These are phyloP conservation scores for Chiropotes sagulatus DNA, from an alignment of 2,797 vertebrate species.

Conservation along the genomic window DNA sequence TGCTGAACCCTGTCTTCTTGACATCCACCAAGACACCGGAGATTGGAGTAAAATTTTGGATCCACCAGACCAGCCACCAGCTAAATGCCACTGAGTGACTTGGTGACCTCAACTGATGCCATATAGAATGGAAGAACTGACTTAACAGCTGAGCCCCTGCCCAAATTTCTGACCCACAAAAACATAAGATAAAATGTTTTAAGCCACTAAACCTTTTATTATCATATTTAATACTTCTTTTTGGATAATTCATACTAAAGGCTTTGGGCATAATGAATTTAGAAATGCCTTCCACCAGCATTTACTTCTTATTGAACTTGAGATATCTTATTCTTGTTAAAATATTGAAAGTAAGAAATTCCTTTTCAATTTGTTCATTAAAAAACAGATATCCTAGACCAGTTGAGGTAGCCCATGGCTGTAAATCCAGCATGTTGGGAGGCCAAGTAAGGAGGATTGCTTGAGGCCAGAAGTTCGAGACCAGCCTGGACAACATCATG, in stretches of 20 bases:
- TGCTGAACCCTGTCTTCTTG: neutral
- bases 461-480: too few species aligned
- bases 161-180: conserved; percentile 14
- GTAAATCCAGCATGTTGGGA: too few species aligned
- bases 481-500: too few species aligned
- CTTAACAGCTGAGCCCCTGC: neutral
- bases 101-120: neutral
- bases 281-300: neutral
- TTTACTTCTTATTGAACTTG: neutral
- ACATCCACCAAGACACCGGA: neutral
- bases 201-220: conserved; percentile 23
- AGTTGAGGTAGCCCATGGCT: too few species aligned
- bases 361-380: neutral
- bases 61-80: conserved; percentile 1
- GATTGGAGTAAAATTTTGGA: conserved; percentile 7
- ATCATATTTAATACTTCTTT: neutral
- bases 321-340: neutral
- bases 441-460: too few species aligned
- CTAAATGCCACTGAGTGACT: neutral
- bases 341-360: conserved; percentile 22
- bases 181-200: conserved; percentile 6
- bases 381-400: neutral
- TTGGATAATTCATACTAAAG: neutral
- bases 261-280: neutral
- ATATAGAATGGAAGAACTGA: neutral